phyloP scores from a whole-genome alignment of 2,113 vertebrate genomes.

The Taurulus bubalis region DNA sequence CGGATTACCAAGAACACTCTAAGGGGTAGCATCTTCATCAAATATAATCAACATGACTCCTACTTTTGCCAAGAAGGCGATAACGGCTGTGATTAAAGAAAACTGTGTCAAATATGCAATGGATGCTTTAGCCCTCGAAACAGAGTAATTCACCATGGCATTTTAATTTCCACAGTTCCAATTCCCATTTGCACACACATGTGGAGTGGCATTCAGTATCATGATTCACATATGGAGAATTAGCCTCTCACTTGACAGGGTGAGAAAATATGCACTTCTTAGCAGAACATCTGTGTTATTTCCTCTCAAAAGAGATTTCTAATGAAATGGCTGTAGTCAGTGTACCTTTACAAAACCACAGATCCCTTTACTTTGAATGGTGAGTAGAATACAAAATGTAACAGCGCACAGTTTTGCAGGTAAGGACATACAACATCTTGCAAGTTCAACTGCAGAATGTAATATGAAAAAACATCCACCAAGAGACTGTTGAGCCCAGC shows the following conservation, averaged over 20 bases:
- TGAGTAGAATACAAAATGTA: not conserved
- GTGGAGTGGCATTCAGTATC: constrained; percentile 26
- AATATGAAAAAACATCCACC: not conserved
- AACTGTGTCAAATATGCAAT: constrained; percentile 49
- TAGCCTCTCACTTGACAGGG: not conserved
- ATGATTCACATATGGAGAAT: constrained; percentile 33
- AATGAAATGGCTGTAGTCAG: not conserved
- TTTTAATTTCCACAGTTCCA: constrained; percentile 52
- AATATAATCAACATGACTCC: constrained; percentile 54
- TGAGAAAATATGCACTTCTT: not conserved
- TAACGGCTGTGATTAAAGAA: constrained; percentile 55
- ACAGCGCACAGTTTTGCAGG: too few relatives aligned
- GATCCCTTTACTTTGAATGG: not conserved
- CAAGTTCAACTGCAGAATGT: not conserved
- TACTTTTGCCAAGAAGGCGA: constrained; percentile 53
- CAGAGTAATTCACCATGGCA: constrained; percentile 42
- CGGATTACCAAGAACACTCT: constrained; percentile 59
- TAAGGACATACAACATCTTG: not conserved
- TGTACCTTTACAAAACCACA: not conserved
- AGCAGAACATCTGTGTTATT: not conserved
- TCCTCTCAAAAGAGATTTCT: not conserved
- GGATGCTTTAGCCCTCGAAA: constrained; percentile 35
- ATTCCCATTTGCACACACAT: constrained; percentile 39
- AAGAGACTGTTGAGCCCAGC: not conserved
- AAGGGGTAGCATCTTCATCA: constrained; percentile 54